These are phyloP conservation scores for Lycopodina hypogea DNA, from an alignment of 37 sponge, comb jelly and placozoan species.

Conservation along the genomic window DNA sequence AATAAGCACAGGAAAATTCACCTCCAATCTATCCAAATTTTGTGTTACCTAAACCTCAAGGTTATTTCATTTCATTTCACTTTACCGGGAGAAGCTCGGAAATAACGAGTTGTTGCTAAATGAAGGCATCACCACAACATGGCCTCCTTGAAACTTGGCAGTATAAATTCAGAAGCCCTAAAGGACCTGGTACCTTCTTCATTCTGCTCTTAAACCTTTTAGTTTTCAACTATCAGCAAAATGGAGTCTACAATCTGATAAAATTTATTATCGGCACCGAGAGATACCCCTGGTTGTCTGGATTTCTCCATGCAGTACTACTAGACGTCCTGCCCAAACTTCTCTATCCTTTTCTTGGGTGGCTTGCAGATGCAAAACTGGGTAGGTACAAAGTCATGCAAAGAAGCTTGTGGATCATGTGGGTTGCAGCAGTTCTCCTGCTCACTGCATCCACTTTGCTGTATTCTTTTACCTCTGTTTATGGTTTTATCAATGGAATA, in stretches of 20 bases:
- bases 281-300: slow-evolving; percentile 1
- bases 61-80: too few relatives aligned
- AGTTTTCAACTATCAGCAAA: slow-evolving; percentile 45
- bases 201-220: slow-evolving; percentile 39
- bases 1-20: too few relatives aligned
- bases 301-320: background rate
- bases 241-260: slow-evolving; percentile 2
- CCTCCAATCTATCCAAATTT: too few relatives aligned
- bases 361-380: slow-evolving; percentile 52
- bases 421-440: slow-evolving; percentile 13
- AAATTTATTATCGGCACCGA: too few relatives aligned
- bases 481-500: background rate
- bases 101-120: too few relatives aligned
- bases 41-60: too few relatives aligned
- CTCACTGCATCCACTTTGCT: background rate
- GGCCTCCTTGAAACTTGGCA: too few relatives aligned
- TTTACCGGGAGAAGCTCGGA: too few relatives aligned
- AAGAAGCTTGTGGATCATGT: slow-evolving; percentile 31
- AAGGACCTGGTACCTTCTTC: slow-evolving; percentile 9
- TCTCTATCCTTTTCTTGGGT: slow-evolving; percentile 53
- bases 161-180: background rate
- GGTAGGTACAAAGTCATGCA: slow-evolving; percentile 52
- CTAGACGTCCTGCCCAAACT: background rate
- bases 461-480: background rate
- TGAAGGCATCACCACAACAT: too few relatives aligned